Evolutionary conservation across 2,888 invertebrate genomes (phyloP).

Genomic region (Eubasilissa splendida): DNA sequence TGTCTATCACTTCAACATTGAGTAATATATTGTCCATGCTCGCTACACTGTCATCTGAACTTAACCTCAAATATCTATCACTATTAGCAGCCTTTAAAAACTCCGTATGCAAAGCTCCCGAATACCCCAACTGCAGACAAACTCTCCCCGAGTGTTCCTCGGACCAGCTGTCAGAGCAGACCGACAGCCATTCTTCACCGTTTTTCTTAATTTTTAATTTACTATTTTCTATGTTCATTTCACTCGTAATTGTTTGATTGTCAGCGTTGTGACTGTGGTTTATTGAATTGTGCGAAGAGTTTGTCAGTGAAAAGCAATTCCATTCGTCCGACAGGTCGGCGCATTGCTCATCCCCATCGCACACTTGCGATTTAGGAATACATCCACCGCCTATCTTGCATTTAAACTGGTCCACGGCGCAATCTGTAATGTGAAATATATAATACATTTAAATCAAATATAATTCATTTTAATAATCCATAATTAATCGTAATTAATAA

Average conservation of each 20-base stretch:
- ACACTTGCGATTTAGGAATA: slow-evolving; percentile 67
- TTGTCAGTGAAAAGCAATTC: slow-evolving; percentile 66
- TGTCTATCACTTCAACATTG: slow-evolving; percentile 66
- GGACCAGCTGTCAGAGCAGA: slow-evolving; percentile 74
- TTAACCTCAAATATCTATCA: slow-evolving; percentile 60
- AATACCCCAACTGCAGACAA: slow-evolving; percentile 73
- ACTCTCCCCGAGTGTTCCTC: slow-evolving; percentile 70
- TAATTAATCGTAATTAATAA: no score
- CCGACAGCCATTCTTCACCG: slow-evolving; percentile 63
- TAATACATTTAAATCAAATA: no score
- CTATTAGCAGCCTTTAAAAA: slow-evolving; percentile 46
- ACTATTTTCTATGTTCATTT: slow-evolving; percentile 42
- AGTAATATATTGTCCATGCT: slow-evolving; percentile 62
- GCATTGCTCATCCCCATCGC: slow-evolving; percentile 76
- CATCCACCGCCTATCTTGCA: slow-evolving; percentile 74
- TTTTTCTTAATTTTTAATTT: slow-evolving; percentile 49
- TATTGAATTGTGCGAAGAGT: slow-evolving; percentile 31
- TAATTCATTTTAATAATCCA: no score
- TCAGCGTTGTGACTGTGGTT: slow-evolving; percentile 22
- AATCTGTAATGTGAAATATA: slow-evolving; percentile 63
- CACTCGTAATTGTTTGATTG: slow-evolving; percentile 24
- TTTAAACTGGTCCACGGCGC: slow-evolving; percentile 72
- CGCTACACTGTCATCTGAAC: slow-evolving; percentile 60
- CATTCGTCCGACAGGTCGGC: slow-evolving; percentile 77
- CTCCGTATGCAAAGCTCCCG: slow-evolving; percentile 63